phyloP scores from a whole-genome alignment of 2,888 invertebrate genomes.

The Cinara cedri region DNA sequence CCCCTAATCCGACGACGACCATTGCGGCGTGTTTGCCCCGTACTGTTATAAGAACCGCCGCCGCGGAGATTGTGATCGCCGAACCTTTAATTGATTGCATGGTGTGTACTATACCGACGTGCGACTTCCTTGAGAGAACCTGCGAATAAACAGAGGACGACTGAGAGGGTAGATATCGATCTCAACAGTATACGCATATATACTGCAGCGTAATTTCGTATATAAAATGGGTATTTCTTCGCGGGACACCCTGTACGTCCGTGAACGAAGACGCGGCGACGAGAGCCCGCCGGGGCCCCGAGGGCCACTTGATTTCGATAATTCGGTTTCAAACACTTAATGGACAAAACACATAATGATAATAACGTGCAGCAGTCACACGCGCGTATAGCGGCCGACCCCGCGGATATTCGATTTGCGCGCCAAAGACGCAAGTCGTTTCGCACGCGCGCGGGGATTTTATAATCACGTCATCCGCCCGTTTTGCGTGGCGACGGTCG shows the following conservation, averaged over 20 bases:
- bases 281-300: conserved; percentile 21
- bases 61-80: conserved; percentile 43
- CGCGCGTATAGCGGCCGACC: background rate
- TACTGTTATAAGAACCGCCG: conserved; percentile 27
- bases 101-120: background rate
- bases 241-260: background rate
- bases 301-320: conserved; percentile 53
- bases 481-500: background rate
- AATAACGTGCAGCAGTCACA: too few relatives aligned
- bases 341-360: background rate
- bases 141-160: background rate
- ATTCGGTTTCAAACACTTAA: conserved; percentile 50
- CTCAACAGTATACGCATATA: background rate
- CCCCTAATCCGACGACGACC: too few relatives aligned
- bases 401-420: conserved; percentile 38
- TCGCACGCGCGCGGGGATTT: conserved; percentile 22
- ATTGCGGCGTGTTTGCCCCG: conserved; percentile 12
- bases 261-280: conserved; percentile 30
- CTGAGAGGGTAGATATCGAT: conserved; percentile 51
- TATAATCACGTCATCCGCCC: conserved; percentile 16
- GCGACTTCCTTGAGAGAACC: conserved; percentile 49
- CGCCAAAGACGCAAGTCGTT: conserved; percentile 23
- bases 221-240: too few relatives aligned
- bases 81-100: conserved; percentile 48
- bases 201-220: too few relatives aligned